Base-by-base conservation (phyloP, 1,140 invertebrate genomes). In the Aradophagus sp. region DNA sequence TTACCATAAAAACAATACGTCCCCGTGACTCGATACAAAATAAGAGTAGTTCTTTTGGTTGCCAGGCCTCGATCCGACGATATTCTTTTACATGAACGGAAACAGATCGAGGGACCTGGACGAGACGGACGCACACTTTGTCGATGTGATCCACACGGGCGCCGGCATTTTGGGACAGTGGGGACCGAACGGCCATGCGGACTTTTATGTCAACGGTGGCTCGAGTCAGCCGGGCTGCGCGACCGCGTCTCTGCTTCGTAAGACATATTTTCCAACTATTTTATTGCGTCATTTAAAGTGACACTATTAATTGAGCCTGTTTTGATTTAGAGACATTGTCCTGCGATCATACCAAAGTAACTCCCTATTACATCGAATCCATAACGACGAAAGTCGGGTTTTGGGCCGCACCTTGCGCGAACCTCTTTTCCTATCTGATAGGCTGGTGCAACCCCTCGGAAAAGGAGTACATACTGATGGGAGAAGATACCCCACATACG, bases 121-220 rank as follows among this genome's bases (percentile, higher is more conserved):
- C 82, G 87, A 90, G 31, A 89, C 89, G 0, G 95, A 97, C 81
- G 95, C 94, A 0, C 86, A 91, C 66, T 96, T 96, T 80, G 94
- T 96, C 13, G 94, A 96, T 81, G 90, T 96, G 14, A 88, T 97
- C 36, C 95, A 97, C 79, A 96, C 95, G 0, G 94, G 95, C 20
- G 93, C 93, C 0, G 93, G 93, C 0, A 92, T 94, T 39, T 85
- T 94, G 11, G 92, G 93, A 0, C 92, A 94, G 76, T 94, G 93
- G 93, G 92, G 93, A 1, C 92, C 93, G 1, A 94, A 91, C 72
- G 94, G 94, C 0, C 94, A 95, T 79, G 93, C 93, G 6, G 95
- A 96, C 80, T 96, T 95, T 82, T 96, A 96, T 83, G 92, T 95
- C 15, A 96, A 96, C 78, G 94, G 94, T 6, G 95, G 94, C 20